Percentiles rank a stretch among this genome's conserved stretches.
Evolutionary conservation across 1,140 invertebrate species (phyloP).

Genomic region (Drosophila dunni): DNA sequence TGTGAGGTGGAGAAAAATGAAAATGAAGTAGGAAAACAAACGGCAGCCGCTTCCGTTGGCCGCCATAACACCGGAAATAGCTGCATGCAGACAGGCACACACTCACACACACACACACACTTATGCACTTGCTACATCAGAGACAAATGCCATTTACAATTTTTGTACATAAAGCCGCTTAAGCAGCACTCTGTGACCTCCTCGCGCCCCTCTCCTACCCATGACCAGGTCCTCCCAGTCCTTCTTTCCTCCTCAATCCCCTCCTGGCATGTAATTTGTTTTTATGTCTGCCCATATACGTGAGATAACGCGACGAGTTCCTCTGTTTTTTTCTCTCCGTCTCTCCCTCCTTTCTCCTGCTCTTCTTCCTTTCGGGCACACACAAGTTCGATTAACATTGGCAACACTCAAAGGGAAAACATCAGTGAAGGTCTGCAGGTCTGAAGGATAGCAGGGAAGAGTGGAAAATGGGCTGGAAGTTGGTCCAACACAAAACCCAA

Average conservation of each 20-base stretch:
- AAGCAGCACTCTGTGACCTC: conserved; percentile 58
- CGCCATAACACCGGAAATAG: conserved; percentile 76
- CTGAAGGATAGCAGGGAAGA: not conserved
- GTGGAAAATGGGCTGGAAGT: not conserved
- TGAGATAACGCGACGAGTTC: conserved; percentile 73
- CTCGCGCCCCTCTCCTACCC: not conserved
- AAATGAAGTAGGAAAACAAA: conserved; percentile 40
- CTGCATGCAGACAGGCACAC: conserved; percentile 44
- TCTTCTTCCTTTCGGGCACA: conserved; percentile 43
- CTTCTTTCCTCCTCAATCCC: too few relatives aligned
- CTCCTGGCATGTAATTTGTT: conserved; percentile 72
- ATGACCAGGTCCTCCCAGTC: too few relatives aligned
- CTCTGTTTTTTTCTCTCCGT: conserved; percentile 16
- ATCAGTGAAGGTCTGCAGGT: not conserved
- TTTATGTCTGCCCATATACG: conserved; percentile 80
- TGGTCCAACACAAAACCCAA: conserved; percentile 30
- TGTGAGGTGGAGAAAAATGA: conserved; percentile 18
- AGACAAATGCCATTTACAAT: conserved; percentile 78
- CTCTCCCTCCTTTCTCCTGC: too few relatives aligned
- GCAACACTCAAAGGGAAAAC: conserved; percentile 55
- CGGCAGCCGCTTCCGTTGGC: conserved; percentile 57
- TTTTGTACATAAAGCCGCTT: conserved; percentile 78
- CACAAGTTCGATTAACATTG: conserved; percentile 79
- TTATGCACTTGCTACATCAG: conserved; percentile 10
- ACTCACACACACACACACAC: conserved; percentile 13